Evolutionary conservation across 2,797 vertebrate genomes (phyloP).

Genomic region (Dermochelys coriacea): DNA sequence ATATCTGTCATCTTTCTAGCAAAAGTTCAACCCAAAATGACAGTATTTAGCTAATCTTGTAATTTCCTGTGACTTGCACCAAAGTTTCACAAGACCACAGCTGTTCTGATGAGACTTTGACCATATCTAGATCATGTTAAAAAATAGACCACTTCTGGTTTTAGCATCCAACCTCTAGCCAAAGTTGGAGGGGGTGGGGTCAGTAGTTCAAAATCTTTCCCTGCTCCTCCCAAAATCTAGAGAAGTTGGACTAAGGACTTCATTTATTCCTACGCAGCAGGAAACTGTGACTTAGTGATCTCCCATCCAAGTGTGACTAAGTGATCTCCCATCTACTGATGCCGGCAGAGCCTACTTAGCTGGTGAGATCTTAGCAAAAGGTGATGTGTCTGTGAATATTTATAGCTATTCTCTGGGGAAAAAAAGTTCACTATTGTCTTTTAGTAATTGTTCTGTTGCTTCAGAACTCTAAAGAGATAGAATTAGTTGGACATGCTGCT

Average conservation of each 20-base stretch:
- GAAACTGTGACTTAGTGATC: background rate
- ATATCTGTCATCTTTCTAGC: too few species aligned
- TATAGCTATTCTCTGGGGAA: background rate
- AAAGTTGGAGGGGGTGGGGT: background rate
- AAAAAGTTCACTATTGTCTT: background rate
- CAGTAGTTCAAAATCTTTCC: background rate
- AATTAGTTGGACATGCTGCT: slow-evolving; percentile 47
- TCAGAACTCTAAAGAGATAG: slow-evolving; percentile 18
- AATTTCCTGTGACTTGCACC: too few species aligned
- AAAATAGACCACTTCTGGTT: background rate
- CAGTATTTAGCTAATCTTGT: too few species aligned
- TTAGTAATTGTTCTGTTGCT: background rate
- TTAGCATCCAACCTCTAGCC: background rate
- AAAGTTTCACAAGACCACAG: too few species aligned
- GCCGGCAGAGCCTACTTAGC: background rate
- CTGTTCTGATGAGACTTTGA: background rate
- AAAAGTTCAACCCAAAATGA: too few species aligned
- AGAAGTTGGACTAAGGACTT: background rate
- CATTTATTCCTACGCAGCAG: background rate
- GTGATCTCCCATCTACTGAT: background rate
- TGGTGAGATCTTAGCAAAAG: rapidly evolving
- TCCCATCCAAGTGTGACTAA: background rate
- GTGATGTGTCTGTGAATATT: background rate
- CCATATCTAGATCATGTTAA: background rate
- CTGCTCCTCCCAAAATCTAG: background rate